Base-by-base conservation (phyloP, 2,797 vertebrate genomes). In the Gymnopithys bicolor region DNA sequence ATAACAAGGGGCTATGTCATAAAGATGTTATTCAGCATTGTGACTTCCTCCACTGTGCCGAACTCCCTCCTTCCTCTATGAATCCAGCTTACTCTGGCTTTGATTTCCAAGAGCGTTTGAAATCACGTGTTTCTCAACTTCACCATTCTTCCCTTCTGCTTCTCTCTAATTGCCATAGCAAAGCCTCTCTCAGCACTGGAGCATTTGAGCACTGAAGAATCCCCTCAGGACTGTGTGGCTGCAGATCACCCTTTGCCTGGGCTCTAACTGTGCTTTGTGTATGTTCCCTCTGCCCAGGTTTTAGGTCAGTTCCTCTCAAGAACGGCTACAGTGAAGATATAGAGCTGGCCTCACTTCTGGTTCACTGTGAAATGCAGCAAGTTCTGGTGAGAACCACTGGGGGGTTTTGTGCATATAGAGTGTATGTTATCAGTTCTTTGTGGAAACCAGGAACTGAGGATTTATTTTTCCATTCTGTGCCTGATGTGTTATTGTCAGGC, bases 291-390 rank as follows among this genome's bases (percentile, higher is more conserved):
- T 8, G 5, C 5, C 19, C 92, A 99, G 99, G 99, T 70, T 99
- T 99, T 93, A 98, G 99, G 70, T 99, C 99, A 2, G 98, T 99
- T 35, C 99, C 99, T 86, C 97, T 99, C 58, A 99, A 98, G 97
- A 99, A 99, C 0, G 99, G 99, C 70, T 99, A 98, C 87, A 99
- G 97, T 63, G 99, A 99, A 95, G 97, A 98, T 83, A 96, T 99
- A 30, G 99, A 99, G 94, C 97, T 99, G 89, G 98, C 99, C 0
- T 99, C 99, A 3, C 98, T 99, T 60, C 97, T 99, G 97, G 98
- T 99, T 91, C 98, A 98, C 97, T 98, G 99, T 95, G 98, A 98
- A 28, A 97, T 99, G 81, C 97, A 98, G 48, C 98, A 98, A 49
- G 97, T 99, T 24, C 97, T 98, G 98, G 99, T 99, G 97, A 99